Evolutionary conservation across 2,113 vertebrate genomes (phyloP).

Genomic region (Macroglossus sobrinus): DNA sequence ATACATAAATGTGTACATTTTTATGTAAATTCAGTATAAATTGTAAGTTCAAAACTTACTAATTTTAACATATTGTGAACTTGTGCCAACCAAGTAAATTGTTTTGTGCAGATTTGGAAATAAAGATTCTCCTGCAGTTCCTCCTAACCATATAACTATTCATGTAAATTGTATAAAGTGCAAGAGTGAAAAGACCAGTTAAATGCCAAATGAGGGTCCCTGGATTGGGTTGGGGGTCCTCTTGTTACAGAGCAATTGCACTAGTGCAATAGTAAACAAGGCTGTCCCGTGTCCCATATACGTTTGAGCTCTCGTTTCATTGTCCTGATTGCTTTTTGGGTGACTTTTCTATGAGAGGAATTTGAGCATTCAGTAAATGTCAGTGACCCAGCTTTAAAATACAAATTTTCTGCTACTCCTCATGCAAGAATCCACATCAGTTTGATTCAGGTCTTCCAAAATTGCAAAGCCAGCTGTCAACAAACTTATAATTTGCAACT

Average conservation of each 20-base stretch:
- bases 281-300: background rate
- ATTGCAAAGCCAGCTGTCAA: background rate
- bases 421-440: background rate
- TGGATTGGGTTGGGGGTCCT: background rate
- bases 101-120: background rate
- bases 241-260: background rate
- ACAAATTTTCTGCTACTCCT: background rate
- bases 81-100: background rate
- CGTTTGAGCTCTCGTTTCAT: background rate
- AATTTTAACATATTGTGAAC: background rate
- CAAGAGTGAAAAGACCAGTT: background rate
- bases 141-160: background rate
- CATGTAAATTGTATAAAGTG: background rate
- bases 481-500: background rate
- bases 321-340: background rate
- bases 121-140: background rate
- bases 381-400: conserved; percentile 3
- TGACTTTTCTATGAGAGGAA: background rate
- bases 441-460: background rate
- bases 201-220: background rate
- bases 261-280: background rate
- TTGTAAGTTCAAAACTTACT: background rate
- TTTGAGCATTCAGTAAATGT: background rate
- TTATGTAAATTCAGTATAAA: background rate
- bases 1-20: background rate